These are phyloP conservation scores for Hyphantria cunea DNA, from an alignment of 1,140 invertebrate genomes.

Conservation along the genomic window DNA sequence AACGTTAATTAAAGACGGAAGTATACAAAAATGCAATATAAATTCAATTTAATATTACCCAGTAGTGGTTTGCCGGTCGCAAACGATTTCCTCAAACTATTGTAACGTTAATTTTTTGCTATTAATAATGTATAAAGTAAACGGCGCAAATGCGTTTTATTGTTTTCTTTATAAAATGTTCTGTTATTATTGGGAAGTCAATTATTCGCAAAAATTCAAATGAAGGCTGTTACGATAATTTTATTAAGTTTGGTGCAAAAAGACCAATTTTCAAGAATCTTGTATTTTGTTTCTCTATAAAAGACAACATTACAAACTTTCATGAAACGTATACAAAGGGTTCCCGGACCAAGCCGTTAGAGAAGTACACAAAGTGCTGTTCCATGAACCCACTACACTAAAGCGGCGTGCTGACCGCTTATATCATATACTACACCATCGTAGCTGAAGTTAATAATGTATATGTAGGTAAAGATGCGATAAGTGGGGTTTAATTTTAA, in stretches of 20 bases:
- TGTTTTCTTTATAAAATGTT: neutral
- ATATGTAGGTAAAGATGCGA: no score
- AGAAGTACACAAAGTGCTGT: no score
- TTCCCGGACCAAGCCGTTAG: no score
- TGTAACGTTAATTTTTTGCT: neutral
- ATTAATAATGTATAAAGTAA: neutral
- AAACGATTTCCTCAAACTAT: neutral
- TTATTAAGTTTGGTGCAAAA: neutral
- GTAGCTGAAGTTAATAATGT: no score
- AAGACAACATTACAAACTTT: no score
- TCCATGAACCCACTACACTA: no score
- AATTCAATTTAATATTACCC: neutral
- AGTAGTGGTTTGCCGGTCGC: neutral
- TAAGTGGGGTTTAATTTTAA: no score
- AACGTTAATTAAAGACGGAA: neutral
- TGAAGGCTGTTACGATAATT: conserved; percentile 5
- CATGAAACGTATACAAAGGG: no score
- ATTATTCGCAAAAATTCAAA: conserved; percentile 8
- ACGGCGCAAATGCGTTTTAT: neutral
- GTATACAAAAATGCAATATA: neutral
- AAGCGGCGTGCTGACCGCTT: no score
- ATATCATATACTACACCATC: no score
- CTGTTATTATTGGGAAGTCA: neutral
- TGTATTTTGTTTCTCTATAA: no score
- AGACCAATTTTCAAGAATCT: no score